Conservation (phyloP, 2,797 vertebrate genomes). For the Austrolebias charrua region DNA sequence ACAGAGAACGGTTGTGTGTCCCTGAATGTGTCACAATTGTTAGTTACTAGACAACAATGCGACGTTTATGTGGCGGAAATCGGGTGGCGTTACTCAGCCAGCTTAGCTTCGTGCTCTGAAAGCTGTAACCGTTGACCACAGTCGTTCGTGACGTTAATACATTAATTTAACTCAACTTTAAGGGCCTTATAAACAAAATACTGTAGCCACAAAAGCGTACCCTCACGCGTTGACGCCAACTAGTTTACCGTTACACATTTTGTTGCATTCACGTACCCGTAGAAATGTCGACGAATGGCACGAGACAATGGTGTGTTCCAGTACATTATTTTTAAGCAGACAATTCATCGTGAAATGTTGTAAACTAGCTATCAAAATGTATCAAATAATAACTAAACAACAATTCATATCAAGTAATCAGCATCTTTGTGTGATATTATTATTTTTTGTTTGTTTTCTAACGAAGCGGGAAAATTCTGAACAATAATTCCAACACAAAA, state of each 20-base stretch:
- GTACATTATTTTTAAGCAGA: too few species aligned
- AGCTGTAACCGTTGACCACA: background rate
- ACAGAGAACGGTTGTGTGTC: background rate
- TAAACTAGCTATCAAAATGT: too few species aligned
- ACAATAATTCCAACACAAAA: background rate
- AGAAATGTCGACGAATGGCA: background rate
- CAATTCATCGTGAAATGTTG: too few species aligned
- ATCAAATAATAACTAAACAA: too few species aligned
- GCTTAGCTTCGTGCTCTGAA: background rate
- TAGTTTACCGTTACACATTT: background rate
- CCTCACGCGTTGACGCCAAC: background rate
- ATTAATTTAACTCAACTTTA: background rate
- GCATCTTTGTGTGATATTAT: too few species aligned
- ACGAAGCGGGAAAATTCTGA: too few species aligned
- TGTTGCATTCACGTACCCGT: slow-evolving; percentile 19
- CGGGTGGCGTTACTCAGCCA: background rate
- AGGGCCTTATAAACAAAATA: slow-evolving; percentile 5
- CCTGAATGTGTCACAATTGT: background rate
- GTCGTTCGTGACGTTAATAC: too few species aligned
- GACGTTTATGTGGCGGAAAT: background rate
- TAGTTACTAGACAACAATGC: background rate
- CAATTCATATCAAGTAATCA: background rate
- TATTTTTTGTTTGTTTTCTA: too few species aligned
- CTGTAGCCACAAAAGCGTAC: background rate
- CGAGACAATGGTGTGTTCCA: background rate